Base-by-base conservation (phyloP, 1,140 invertebrate species). In the Steinernema khuongi region DNA sequence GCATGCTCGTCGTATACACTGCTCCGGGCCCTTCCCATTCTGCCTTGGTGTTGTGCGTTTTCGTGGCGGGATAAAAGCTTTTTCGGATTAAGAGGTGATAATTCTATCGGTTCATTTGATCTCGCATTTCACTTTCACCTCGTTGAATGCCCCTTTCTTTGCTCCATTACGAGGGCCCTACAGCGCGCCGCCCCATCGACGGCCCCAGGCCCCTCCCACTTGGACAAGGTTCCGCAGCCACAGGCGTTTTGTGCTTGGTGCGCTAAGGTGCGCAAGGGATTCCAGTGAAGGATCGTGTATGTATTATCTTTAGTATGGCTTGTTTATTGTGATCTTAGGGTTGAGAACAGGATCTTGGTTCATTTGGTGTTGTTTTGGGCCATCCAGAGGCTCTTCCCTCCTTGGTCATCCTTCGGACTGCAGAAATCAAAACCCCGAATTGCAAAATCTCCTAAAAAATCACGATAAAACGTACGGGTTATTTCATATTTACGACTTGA, bases 61-160 rank as follows among this genome's bases (percentile, higher is more conserved):
- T 60, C 26, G 22, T 60, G 36, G 36, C 22, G 50, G 50, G 50
- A 60, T 60, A 60, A 60, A 60, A 60, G 50, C 50, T 60, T 60
- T 60, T 60, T 60, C 22, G 50, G 19, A 60, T 60, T 60, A 60
- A 60, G 50, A 60, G 50, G 50, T 60, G 50, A 60, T 60, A 60
- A 60, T 60, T 60, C 50, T 60, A 60, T 60, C 50, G 50, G 50
- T 60, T 60, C 50, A 60, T 60, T 60, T 60, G 50, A 60, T 60
- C 50, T 60, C 50, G 50, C 50, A 22, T 60, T 60, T 60, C 50
- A 60, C 50, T 60, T 60, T 26, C 50, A 60, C 50, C 50, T 60
- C 50, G 50, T 60, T 60, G 50, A 60, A 14, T 60, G 50, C 50
- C 26, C 7, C 36, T 60, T 17, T 26, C 50, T 60, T 60, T 11